Evolutionary conservation across 2,888 invertebrate species (phyloP).

Genomic region (Eristalis pertinax): DNA sequence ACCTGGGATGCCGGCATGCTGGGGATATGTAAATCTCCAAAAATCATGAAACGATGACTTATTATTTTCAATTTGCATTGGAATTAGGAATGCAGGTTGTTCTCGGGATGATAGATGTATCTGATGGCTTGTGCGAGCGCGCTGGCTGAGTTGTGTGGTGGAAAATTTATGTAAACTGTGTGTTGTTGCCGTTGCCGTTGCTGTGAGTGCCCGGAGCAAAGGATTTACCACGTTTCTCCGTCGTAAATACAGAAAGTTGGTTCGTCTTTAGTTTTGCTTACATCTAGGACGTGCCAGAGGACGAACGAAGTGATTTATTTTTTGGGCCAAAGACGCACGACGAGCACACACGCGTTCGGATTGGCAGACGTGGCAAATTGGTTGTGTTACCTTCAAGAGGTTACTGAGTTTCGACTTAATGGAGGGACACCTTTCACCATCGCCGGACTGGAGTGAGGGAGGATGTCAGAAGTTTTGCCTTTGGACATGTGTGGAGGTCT

Average conservation of each 20-base stretch:
- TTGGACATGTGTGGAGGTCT: background rate
- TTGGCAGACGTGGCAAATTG: slow-evolving; percentile 12
- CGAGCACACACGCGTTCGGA: background rate
- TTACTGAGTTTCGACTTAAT: background rate
- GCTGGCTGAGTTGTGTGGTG: background rate
- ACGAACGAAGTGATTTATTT: slow-evolving; percentile 30
- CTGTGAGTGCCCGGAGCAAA: slow-evolving; percentile 3
- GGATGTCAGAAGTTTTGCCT: background rate
- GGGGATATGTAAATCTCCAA: slow-evolving; percentile 54
- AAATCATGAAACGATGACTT: slow-evolving; percentile 57
- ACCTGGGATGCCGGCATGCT: background rate
- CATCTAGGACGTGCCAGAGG: slow-evolving; percentile 3
- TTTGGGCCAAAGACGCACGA: background rate
- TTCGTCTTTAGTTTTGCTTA: slow-evolving; percentile 26
- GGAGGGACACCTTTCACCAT: background rate
- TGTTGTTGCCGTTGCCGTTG: background rate
- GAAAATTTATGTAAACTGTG: slow-evolving; percentile 46
- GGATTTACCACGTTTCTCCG: background rate
- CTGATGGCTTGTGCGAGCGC: background rate
- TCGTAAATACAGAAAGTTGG: slow-evolving; percentile 1
- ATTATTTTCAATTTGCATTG: slow-evolving; percentile 61
- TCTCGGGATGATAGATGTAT: slow-evolving; percentile 42
- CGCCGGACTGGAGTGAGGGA: background rate
- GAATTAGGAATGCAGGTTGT: slow-evolving; percentile 60
- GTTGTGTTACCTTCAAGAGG: background rate